A percentile compares a stretch with the other conserved stretches of the same genome.
These are phyloP conservation scores for Apostichopus leukothele DNA, from an alignment of 53 echinoderm and acorn worm genomes.

Conservation along the genomic window DNA sequence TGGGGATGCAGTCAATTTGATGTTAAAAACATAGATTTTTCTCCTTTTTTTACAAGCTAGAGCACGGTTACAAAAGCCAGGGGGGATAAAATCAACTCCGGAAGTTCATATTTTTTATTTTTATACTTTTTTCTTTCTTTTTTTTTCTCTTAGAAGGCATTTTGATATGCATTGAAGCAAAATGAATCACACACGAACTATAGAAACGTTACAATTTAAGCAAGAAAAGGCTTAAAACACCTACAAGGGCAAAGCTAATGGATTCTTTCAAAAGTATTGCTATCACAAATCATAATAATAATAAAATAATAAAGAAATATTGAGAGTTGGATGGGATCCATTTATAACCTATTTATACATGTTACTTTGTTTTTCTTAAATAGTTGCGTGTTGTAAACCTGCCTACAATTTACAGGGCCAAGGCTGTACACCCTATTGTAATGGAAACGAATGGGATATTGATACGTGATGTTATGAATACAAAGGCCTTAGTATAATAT, in stretches of 20 bases:
- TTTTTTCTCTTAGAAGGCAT: background rate
- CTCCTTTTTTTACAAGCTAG: no score
- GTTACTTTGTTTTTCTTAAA: background rate
- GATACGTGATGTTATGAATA: no score
- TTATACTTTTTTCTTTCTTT: background rate
- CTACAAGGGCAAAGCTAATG: no score
- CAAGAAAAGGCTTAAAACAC: no score
- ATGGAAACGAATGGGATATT: no score
- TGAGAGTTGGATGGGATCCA: background rate
- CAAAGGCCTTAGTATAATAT: no score
- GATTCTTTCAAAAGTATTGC: no score
- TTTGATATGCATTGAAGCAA: background rate
- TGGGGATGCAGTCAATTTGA: background rate
- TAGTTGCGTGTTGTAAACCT: background rate
- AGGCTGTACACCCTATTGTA: no score
- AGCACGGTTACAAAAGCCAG: background rate
- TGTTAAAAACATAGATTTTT: background rate
- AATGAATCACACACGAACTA: background rate
- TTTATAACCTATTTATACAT: background rate
- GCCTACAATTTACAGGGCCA: background rate
- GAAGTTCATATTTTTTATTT: background rate
- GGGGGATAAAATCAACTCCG: background rate
- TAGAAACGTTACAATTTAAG: no score
- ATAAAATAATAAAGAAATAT: background rate
- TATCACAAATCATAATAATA: background rate